These are phyloP conservation scores for Dicrurus megarhynchus DNA, from an alignment of 2,113 vertebrate species.

Conservation along the genomic window DNA sequence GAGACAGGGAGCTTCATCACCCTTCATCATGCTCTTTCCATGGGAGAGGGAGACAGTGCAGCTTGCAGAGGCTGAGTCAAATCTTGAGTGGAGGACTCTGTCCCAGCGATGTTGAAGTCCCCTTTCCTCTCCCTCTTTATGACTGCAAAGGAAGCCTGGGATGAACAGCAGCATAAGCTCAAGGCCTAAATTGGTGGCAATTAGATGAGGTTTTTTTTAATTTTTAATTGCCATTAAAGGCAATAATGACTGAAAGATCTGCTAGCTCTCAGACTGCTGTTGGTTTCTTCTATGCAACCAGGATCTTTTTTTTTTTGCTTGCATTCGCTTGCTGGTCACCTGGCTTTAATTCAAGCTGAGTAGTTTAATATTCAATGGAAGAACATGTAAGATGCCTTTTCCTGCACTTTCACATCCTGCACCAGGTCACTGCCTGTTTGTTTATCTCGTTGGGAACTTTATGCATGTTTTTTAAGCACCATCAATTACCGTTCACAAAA, in stretches of 20 bases:
- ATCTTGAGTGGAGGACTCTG: fast-evolving
- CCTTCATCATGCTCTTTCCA: fast-evolving
- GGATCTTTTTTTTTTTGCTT: neutral
- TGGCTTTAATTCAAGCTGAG: neutral
- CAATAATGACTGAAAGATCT: neutral
- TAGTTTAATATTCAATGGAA: neutral
- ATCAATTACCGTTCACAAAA: slow-evolving; percentile 3
- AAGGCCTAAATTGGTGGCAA: neutral
- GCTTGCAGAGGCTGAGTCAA: neutral
- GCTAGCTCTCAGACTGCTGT: neutral
- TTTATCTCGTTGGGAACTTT: neutral
- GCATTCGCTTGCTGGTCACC: neutral
- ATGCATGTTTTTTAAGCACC: neutral
- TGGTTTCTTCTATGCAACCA: neutral
- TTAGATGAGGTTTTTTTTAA: neutral
- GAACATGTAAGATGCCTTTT: neutral
- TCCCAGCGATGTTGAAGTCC: fast-evolving
- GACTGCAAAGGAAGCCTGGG: neutral
- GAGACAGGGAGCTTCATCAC: neutral
- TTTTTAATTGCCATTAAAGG: neutral
- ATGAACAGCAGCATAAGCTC: neutral
- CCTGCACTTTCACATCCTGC: neutral
- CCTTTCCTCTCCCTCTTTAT: neutral
- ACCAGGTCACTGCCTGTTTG: neutral
- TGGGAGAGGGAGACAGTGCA: fast-evolving